Conservation (phyloP, 2,797 vertebrate species). For the Halcyon chelicuti region DNA sequence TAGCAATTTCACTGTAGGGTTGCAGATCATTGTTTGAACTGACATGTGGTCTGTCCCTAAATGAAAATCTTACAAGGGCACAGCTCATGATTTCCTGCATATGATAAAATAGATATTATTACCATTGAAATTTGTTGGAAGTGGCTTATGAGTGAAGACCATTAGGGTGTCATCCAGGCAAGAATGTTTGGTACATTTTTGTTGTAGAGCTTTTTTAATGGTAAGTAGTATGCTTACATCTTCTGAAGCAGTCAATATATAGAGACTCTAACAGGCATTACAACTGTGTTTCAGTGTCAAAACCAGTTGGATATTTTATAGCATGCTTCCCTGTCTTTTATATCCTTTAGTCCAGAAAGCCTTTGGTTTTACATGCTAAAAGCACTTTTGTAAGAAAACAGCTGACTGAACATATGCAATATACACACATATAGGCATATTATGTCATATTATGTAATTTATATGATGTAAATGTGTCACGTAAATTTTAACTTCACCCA, state of each 20-base stretch:
- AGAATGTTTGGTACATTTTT: conserved; percentile 47
- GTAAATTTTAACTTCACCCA: not conserved
- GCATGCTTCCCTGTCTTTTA: not conserved
- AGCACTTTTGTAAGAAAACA: not conserved
- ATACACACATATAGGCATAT: not conserved
- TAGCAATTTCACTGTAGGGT: conserved; percentile 60
- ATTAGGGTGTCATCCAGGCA: not conserved
- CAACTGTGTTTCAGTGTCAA: not conserved
- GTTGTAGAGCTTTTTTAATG: conserved; percentile 58
- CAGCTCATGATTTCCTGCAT: conserved; percentile 39
- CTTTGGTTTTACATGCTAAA: not conserved
- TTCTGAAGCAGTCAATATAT: not conserved
- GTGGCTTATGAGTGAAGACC: not conserved
- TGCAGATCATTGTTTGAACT: conserved; percentile 63
- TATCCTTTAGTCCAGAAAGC: not conserved
- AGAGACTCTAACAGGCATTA: not conserved
- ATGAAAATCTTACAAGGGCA: conserved; percentile 36
- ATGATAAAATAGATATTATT: not conserved
- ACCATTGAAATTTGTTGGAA: not conserved
- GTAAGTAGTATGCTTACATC: not conserved
- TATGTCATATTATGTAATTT: not conserved
- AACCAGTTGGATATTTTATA: not conserved
- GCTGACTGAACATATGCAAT: not conserved
- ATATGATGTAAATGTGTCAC: not conserved
- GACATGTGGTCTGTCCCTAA: not conserved